Evolutionary conservation across 2,113 vertebrate species (phyloP), one percentile per base, ranked within the genome.

Genomic region (Tenrec ecaudatus): DNA sequence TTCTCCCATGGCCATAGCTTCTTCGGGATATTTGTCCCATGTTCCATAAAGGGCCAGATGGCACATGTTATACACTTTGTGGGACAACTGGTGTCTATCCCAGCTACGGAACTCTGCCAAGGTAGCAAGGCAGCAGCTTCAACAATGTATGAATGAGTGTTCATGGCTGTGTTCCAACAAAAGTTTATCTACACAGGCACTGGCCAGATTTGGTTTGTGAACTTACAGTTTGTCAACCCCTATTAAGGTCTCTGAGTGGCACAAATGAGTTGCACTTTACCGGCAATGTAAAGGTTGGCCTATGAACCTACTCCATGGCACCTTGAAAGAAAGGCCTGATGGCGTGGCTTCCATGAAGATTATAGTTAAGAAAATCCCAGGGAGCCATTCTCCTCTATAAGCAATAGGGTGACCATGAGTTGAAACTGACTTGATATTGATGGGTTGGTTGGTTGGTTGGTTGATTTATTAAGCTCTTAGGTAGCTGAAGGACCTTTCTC

Each of bases 141-240:
- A 66, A 66, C 57, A 64, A 23, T 3, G 31, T 3, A 6, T 10
- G 76, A 79, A 79, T 11, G 40, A 66, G 75, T 25, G 38, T 6
- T 20, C 25, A 29, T n/a, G 19, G 5, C 19, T 83, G 57, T 77
- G 43, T 79, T 17, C 40, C 33, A 86, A 77, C 58, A 81, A 93
- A 91, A 38, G 23, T 93, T 89, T 86, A 91, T 87, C 88, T 78
- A 82, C 20, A 75, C 66, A 58, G 19, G 5, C 10, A 11, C 3
- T 66, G 38, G 53, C 68, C 76, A 31, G 38, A 86, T 68, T 31
- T 86, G 76, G 29, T 17, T 76, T 23, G 12, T 43, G 16, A 58
- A 29, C 76, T 69, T 71, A 91, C 2, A n/a, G 38, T 66, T 33
- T 69, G n/a, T 31, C 29, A 71, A 43, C 6, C 25, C 57, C 40